These are phyloP conservation scores for Phyto melanocephala DNA, from an alignment of 2,888 invertebrate species.

Conservation along the genomic window DNA sequence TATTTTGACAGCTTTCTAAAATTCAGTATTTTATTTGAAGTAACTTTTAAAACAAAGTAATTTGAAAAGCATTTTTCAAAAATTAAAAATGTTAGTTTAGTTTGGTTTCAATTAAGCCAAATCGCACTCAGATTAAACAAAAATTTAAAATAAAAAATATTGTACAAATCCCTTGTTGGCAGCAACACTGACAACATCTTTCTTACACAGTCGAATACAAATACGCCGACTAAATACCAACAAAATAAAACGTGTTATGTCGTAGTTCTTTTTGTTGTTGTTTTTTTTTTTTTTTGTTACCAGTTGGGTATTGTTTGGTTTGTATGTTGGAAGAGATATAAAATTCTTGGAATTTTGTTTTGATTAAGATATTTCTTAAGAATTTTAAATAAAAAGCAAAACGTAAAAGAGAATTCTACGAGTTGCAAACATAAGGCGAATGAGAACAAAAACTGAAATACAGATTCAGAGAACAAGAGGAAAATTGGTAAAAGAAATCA, in stretches of 20 bases:
- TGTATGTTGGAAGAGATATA: slow-evolving; percentile 40
- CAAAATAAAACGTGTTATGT: slow-evolving; percentile 40
- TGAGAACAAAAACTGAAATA: slow-evolving; percentile 1
- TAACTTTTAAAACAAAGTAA: no score
- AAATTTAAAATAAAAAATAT: no score
- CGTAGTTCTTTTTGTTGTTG: background rate
- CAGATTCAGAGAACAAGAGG: background rate
- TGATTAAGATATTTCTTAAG: slow-evolving; percentile 65
- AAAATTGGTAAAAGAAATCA: background rate
- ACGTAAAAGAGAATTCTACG: slow-evolving; percentile 19
- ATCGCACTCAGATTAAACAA: no score
- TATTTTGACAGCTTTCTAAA: no score
- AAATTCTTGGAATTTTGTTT: slow-evolving; percentile 63
- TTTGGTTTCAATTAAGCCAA: no score
- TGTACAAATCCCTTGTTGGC: background rate
- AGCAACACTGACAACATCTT: slow-evolving; percentile 9
- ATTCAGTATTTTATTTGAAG: no score
- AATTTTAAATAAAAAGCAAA: slow-evolving; percentile 54
- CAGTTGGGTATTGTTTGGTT: background rate
- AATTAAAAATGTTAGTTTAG: no score
- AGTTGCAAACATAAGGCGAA: slow-evolving; percentile 21
- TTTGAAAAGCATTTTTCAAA: no score
- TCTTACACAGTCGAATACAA: background rate
- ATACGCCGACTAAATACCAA: background rate
- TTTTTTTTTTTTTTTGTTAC: background rate